Evolutionary conservation across 2,113 vertebrate genomes (phyloP).

Genomic region (Tychaedon coryphoeus): DNA sequence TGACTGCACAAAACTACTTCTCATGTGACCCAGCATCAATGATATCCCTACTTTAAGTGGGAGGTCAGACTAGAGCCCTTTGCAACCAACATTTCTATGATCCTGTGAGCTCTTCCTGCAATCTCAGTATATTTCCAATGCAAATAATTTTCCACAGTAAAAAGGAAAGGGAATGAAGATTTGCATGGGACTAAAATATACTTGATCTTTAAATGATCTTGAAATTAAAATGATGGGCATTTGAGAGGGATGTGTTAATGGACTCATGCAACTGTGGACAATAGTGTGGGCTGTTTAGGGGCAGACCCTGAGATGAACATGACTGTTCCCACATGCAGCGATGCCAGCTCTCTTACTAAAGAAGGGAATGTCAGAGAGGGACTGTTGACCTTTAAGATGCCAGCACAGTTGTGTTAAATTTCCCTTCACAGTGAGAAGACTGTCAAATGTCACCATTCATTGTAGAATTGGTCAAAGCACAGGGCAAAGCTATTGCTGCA

Average conservation of each 20-base stretch:
- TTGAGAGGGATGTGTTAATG: not conserved
- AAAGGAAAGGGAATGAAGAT: not conserved
- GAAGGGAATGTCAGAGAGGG: not conserved
- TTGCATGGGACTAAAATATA: not conserved
- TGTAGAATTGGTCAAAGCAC: constrained; percentile 10
- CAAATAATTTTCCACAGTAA: not conserved
- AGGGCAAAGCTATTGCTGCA: not conserved
- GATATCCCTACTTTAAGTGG: not conserved
- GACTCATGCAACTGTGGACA: not conserved
- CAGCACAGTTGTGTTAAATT: constrained; percentile 43
- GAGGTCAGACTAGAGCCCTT: not conserved
- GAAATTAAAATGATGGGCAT: not conserved
- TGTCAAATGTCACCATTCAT: constrained; percentile 65
- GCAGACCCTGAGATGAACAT: not conserved
- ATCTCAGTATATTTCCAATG: not conserved
- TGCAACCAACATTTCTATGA: not conserved
- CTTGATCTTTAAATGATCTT: not conserved
- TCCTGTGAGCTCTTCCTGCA: not conserved
- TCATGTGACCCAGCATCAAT: not conserved
- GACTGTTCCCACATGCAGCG: not conserved
- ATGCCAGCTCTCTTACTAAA: not conserved
- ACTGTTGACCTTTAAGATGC: constrained; percentile 43
- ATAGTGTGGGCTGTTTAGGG: not conserved
- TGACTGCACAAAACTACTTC: not conserved
- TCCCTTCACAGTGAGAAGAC: constrained; percentile 38